These are phyloP conservation scores for Panagrolaimus sp. DNA, from an alignment of 1,140 invertebrate species.

Conservation along the genomic window DNA sequence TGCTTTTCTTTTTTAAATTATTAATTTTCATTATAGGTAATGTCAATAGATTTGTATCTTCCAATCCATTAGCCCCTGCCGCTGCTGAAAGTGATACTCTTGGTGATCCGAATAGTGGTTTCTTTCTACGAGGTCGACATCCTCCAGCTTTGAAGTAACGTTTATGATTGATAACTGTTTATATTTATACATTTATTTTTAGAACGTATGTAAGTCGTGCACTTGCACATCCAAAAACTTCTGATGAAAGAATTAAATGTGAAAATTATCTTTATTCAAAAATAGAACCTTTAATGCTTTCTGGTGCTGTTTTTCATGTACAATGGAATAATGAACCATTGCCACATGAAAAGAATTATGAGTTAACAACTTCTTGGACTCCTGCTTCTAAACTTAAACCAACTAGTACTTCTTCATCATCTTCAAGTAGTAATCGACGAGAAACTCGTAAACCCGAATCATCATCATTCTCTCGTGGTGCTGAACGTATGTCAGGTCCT, in stretches of 20 bases:
- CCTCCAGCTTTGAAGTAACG: neutral
- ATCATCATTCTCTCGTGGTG: too few relatives aligned
- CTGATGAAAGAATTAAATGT: neutral
- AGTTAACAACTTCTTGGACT: conserved; percentile 14
- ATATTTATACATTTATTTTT: neutral
- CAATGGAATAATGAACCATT: conserved; percentile 12
- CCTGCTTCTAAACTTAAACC: conserved; percentile 8
- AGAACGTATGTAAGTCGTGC: conserved; percentile 1
- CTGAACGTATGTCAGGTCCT: neutral
- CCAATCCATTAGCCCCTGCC: conserved; percentile 3
- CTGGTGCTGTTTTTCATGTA: conserved; percentile 12
- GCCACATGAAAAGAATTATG: conserved; percentile 14
- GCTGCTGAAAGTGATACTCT: neutral
- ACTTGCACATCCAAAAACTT: conserved; percentile 1
- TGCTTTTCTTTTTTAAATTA: too few relatives aligned
- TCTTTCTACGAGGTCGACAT: neutral
- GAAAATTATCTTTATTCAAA: conserved; percentile 12
- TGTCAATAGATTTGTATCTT: neutral
- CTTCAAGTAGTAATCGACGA: neutral
- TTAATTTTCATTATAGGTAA: too few relatives aligned
- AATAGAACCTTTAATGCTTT: conserved; percentile 10
- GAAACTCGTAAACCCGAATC: neutral
- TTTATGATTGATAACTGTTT: neutral
- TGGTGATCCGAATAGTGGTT: neutral
- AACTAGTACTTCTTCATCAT: neutral